These are phyloP conservation scores for Panulirus ornatus DNA, from an alignment of 1,140 invertebrate species.

Conservation along the genomic window DNA sequence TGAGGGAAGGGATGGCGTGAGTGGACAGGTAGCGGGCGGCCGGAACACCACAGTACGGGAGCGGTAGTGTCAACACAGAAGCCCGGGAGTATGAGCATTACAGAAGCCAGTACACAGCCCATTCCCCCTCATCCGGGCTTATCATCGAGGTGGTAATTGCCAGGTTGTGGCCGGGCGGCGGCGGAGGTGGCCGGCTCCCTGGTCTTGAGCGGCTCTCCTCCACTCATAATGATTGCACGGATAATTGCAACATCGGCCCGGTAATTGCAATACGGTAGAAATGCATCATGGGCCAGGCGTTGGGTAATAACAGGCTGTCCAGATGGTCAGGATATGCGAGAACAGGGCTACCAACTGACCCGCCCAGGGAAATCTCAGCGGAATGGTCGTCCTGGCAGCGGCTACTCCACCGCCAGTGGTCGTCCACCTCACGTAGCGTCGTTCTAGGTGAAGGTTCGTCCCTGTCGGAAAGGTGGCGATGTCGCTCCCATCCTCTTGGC, in stretches of 20 bases:
- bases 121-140: background rate
- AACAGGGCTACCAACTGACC: conserved; percentile 14
- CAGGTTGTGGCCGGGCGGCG: background rate
- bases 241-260: conserved; percentile 45
- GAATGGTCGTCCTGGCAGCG: background rate
- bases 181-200: background rate
- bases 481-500: background rate
- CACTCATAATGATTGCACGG: conserved; percentile 50
- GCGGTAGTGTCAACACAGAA: conserved; percentile 39
- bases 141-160: conserved; percentile 17
- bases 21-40: no score
- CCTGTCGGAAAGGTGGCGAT: background rate
- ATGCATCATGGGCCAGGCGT: conserved; percentile 38
- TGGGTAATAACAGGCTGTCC: conserved; percentile 46
- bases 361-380: conserved; percentile 1
- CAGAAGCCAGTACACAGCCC: conserved; percentile 16
- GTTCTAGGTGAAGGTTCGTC: background rate
- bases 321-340: conserved; percentile 40
- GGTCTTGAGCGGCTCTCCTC: background rate
- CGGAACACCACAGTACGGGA: no score
- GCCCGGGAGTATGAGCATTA: background rate
- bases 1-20: background rate
- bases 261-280: conserved; percentile 58
- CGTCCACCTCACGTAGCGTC: background rate
- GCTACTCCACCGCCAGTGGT: background rate